A percentile compares a stretch with the other conserved stretches of the same genome.
phyloP scores from a whole-genome alignment of 2,797 vertebrate species.

The Orientallactaga sibirica region DNA sequence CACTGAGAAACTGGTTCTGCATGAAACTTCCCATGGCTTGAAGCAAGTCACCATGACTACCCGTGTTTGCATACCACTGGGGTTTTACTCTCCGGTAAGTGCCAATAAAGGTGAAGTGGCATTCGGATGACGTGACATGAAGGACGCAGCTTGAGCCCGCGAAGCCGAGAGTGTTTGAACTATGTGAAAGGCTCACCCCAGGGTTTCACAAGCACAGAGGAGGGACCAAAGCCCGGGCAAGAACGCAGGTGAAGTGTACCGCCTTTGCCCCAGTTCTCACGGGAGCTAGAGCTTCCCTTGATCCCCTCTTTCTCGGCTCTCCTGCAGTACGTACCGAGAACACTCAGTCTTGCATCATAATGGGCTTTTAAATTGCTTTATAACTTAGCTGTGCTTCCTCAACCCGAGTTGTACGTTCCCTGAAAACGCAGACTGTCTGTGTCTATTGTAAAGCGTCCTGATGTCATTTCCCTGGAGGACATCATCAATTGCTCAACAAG shows the following conservation, averaged over 20 bases:
- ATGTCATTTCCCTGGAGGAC: background rate
- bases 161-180: constrained; percentile 67
- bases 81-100: constrained; percentile 70
- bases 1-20: constrained; percentile 83
- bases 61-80: constrained; percentile 73
- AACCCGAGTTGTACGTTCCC: background rate
- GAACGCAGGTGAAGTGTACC: background rate
- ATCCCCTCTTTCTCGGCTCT: background rate
- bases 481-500: constrained; percentile 19
- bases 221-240: constrained; percentile 51
- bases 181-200: constrained; percentile 75
- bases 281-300: background rate
- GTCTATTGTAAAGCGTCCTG: background rate
- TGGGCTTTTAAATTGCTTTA: constrained; percentile 19
- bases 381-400: background rate
- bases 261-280: constrained; percentile 70
- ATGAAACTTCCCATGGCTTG: constrained; percentile 79
- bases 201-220: constrained; percentile 71
- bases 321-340: background rate
- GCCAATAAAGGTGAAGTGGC: constrained; percentile 79
- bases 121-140: constrained; percentile 74
- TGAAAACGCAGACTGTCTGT: background rate
- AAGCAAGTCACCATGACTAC: constrained; percentile 74
- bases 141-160: constrained; percentile 47
- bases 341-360: background rate